Evolutionary conservation across 2,888 invertebrate genomes (phyloP).

Genomic region (Amaurobius ferox): DNA sequence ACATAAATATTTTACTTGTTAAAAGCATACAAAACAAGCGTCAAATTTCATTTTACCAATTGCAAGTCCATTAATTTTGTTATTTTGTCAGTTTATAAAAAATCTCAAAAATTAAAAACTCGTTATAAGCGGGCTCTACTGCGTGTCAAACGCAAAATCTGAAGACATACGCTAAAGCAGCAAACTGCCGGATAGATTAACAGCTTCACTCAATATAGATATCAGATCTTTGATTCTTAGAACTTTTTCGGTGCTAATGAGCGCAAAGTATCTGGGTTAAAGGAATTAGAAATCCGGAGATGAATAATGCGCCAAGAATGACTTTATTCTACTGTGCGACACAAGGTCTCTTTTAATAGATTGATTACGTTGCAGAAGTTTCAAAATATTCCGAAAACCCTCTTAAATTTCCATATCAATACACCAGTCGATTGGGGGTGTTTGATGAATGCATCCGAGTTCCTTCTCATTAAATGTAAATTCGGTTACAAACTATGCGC

Average conservation of each 20-base stretch:
- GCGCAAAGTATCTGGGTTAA: not conserved
- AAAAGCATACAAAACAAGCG: too few species aligned
- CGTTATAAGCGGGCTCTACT: too few species aligned
- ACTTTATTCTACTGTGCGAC: not conserved
- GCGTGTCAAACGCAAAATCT: too few species aligned
- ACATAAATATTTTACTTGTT: too few species aligned
- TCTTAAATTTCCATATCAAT: not conserved
- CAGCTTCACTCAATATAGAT: not conserved
- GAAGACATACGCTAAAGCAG: too few species aligned
- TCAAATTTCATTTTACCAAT: too few species aligned
- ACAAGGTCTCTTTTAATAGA: not conserved
- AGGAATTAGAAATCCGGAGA: not conserved
- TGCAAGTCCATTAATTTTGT: too few species aligned
- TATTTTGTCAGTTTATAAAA: too few species aligned
- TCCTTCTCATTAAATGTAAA: too few species aligned
- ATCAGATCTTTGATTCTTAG: not conserved
- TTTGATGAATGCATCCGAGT: too few species aligned
- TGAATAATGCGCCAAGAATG: not conserved
- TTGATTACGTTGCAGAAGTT: not conserved
- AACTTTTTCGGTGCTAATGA: not conserved
- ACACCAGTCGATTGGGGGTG: not conserved
- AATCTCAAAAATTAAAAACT: too few species aligned
- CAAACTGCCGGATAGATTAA: not conserved
- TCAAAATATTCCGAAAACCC: not conserved
- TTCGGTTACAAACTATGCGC: too few species aligned